Base-by-base conservation (phyloP, 53 echinoderm and acorn worm genomes). In the Holothuria leucospilota region DNA sequence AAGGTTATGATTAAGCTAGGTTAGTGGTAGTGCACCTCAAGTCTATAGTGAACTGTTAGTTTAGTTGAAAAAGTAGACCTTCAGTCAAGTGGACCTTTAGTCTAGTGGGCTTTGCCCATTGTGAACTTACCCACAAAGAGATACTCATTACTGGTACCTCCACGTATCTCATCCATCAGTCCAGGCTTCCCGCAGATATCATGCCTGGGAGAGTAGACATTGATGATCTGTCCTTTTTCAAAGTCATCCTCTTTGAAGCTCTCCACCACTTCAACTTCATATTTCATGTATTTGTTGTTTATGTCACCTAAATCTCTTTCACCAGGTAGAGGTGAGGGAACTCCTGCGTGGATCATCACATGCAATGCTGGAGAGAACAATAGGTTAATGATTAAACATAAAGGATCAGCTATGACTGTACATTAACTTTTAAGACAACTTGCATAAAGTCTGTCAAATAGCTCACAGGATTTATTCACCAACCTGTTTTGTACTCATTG, bases 181-280 rank as follows among this genome's bases (percentile, higher is more conserved):
- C 81, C 89, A 61, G 87, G 66, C n/a, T 65, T 70, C 9, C 30
- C 30, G 16, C 70, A 70, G 12, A 70, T 70, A 20, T 39, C 70
- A 10, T 14, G 28, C 9, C 20, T 30, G 8, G 70, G 70, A 20
- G 70, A 79, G 63, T 92, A 93, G 29, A 75, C 87, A 1, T 90
- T 78, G 26, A 72, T 69, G 8, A 82, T 80, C 51, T 67, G 64
- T 52, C 62, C 56, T 27, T 41, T 68, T 9, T 83, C 62, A 16
- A 68, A 23, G 0, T 84, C 86, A 15, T 91, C 84, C 8, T 93
- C 92, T 69, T 96, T 96, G 75, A 87, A 94, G 62, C 87, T 84
- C 60, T 77, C 88, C 72, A 90, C 89, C 5, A 96, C 82, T 16
- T 86, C 89, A 1, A 96, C 86, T 23, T 86, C 86, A 79, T 96